A percentile compares a stretch with the other conserved stretches of the same genome.
phyloP scores from a whole-genome alignment of 2,113 vertebrate genomes.

The Furnarius figulus region DNA sequence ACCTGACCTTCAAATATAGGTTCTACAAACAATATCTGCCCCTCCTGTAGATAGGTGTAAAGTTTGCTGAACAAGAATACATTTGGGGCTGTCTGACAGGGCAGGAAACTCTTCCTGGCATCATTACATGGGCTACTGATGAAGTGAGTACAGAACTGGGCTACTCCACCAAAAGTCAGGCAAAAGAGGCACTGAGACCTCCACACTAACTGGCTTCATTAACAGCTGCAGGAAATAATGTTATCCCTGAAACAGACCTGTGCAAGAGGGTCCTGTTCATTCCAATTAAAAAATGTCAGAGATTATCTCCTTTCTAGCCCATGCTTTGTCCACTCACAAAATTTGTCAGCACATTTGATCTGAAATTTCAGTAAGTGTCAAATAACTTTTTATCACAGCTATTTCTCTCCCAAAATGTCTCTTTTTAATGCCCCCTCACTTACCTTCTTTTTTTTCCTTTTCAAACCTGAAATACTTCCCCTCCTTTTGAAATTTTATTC shows the following conservation, averaged over 20 bases:
- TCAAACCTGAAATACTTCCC: not conserved
- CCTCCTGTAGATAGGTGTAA: not conserved
- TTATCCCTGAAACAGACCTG: not conserved
- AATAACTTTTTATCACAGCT: not conserved
- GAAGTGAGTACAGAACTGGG: not conserved
- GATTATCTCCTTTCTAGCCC: not conserved
- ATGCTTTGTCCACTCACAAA: not conserved
- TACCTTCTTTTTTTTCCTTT: not conserved
- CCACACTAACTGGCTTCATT: not conserved
- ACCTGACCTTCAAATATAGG: not conserved
- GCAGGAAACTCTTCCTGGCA: not conserved
- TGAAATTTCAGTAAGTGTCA: not conserved
- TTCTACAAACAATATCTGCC: not conserved
- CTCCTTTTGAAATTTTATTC: not conserved
- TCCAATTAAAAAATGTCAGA: not conserved
- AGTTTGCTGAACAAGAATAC: not conserved
- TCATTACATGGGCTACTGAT: not conserved
- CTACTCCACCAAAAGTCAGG: not conserved
- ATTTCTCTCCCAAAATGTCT: not conserved
- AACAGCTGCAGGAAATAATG: not conserved
- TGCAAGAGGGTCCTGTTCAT: not conserved
- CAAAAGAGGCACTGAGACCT: not conserved
- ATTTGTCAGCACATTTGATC: not conserved
- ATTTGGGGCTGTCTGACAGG: not conserved
- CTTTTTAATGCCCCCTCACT: fast-evolving